These are phyloP conservation scores for Microtus richardsoni DNA, from an alignment of 2,113 vertebrate species.

Conservation along the genomic window DNA sequence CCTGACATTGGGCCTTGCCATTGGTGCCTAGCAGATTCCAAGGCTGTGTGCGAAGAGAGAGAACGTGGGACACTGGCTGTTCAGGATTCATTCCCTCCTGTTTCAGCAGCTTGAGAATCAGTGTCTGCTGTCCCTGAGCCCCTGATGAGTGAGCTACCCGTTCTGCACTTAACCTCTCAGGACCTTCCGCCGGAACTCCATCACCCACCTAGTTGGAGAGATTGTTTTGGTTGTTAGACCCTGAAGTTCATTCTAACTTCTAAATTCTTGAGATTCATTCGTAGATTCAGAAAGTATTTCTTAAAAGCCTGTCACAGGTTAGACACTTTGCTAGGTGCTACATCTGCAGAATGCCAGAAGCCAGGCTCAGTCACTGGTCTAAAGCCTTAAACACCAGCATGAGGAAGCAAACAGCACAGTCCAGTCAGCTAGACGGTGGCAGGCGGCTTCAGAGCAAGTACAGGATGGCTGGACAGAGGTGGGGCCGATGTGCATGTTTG, in stretches of 20 bases:
- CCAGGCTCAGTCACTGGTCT: background rate
- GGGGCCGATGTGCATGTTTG: fast-evolving
- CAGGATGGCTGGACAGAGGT: fast-evolving
- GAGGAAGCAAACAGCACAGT: background rate
- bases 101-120: conserved; percentile 61
- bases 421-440: background rate
- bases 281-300: background rate
- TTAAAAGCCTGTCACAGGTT: background rate
- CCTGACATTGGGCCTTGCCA: too few species aligned
- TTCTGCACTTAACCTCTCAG: background rate
- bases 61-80: conserved; percentile 31
- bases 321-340: background rate
- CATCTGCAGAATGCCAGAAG: background rate
- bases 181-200: background rate
- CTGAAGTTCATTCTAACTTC: conserved; percentile 10
- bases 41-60: fast-evolving
- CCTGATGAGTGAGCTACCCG: fast-evolving
- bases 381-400: background rate
- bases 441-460: background rate
- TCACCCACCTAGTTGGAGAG: conserved; percentile 25
- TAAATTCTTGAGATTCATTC: background rate
- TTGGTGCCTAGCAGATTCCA: fast-evolving
- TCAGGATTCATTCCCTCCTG: conserved; percentile 50
- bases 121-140: background rate
- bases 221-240: background rate